Conservation (phyloP, 2,888 invertebrate genomes). For the Buathra laborator region DNA sequence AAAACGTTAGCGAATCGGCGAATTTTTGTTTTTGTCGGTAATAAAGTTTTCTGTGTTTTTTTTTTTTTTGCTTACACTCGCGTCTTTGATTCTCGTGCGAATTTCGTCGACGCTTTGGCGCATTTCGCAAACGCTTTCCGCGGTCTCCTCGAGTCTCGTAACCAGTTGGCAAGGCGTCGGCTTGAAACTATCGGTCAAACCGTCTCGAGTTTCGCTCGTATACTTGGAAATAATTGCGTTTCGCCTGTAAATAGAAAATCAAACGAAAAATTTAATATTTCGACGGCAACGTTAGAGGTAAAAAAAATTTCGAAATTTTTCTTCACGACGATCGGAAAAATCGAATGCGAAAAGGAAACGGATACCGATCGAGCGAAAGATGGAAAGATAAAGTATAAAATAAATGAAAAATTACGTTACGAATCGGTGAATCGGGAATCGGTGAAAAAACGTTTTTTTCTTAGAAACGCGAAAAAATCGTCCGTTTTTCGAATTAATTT, state of each 20-base stretch:
- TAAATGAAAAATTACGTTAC: not conserved
- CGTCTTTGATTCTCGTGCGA: constrained; percentile 79
- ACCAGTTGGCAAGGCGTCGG: constrained; percentile 73
- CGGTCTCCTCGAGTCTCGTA: constrained; percentile 72
- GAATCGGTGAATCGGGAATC: too few species aligned
- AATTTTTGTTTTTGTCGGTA: too few species aligned
- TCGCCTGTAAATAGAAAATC: constrained; percentile 72
- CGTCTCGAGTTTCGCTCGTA: constrained; percentile 74
- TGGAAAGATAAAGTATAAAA: not conserved
- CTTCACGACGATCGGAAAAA: too few species aligned
- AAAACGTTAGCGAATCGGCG: constrained; percentile 8
- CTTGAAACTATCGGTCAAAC: constrained; percentile 77
- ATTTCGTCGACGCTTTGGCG: constrained; percentile 74
- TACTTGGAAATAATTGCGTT: constrained; percentile 72
- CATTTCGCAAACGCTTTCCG: constrained; percentile 71
- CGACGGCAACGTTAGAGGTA: too few species aligned
- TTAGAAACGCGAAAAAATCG: too few species aligned
- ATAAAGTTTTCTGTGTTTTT: constrained; percentile 3
- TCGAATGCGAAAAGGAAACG: too few species aligned
- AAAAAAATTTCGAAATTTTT: too few species aligned
- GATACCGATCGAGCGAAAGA: not conserved
- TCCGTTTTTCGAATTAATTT: too few species aligned
- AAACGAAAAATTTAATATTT: not conserved
- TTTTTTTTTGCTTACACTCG: constrained; percentile 75
- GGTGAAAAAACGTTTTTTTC: too few species aligned